These are phyloP conservation scores for Anthophora plumipes DNA, from an alignment of 2,888 invertebrate species.

Conservation along the genomic window DNA sequence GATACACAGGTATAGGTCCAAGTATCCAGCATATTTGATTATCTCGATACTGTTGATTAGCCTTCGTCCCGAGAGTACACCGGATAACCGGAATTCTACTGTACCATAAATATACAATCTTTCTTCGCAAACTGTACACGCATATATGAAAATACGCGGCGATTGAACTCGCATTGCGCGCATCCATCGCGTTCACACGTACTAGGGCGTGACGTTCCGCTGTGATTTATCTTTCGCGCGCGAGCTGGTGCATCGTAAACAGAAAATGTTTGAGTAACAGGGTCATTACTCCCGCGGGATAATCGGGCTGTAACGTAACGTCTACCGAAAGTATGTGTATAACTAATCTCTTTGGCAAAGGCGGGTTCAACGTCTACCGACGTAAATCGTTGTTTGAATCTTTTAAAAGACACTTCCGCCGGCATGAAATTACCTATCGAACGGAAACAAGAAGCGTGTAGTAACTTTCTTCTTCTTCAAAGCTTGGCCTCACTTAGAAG, in stretches of 20 bases:
- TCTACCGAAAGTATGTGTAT: conserved; percentile 28
- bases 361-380: neutral
- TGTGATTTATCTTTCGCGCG: conserved; percentile 58
- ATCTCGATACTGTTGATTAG: no score
- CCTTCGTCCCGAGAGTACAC: no score
- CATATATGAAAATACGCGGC: neutral
- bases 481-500: conserved; percentile 37
- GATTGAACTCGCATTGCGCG: neutral
- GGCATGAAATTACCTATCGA: conserved; percentile 25
- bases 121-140: neutral
- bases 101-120: neutral
- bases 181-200: conserved; percentile 18
- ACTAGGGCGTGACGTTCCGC: conserved; percentile 40
- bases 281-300: conserved; percentile 66
- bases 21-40: no score
- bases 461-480: neutral
- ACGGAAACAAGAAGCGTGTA: neutral
- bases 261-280: conserved; percentile 62
- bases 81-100: no score
- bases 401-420: conserved; percentile 12
- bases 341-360: neutral
- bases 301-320: conserved; percentile 64
- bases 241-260: conserved; percentile 61
- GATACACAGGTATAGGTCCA: no score
- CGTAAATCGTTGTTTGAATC: neutral